Percentiles rank a stretch among this genome's conserved stretches.
These are phyloP conservation scores for Podarcis muralis DNA, from an alignment of 2,113 vertebrate genomes.

Conservation along the genomic window DNA sequence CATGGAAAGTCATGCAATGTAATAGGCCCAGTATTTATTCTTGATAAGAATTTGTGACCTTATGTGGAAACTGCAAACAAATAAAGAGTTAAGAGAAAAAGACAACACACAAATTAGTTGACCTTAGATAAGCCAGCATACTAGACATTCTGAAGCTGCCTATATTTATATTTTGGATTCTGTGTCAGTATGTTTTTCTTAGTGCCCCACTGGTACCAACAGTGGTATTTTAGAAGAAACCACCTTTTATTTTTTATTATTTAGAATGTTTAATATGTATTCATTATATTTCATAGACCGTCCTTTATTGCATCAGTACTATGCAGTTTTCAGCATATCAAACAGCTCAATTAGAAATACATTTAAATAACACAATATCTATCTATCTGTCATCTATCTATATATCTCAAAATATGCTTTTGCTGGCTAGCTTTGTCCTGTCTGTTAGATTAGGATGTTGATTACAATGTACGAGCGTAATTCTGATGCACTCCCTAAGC, in stretches of 20 bases:
- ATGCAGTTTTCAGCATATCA: too few relatives aligned
- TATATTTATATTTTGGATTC: background rate
- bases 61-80: constrained; percentile 11
- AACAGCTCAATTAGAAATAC: too few relatives aligned
- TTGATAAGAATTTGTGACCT: constrained; percentile 16
- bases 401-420: background rate
- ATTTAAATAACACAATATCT: too few relatives aligned
- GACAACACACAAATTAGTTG: background rate
- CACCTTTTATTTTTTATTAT: background rate
- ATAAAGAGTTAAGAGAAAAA: background rate
- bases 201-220: background rate
- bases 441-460: background rate
- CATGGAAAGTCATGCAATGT: background rate
- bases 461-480: background rate
- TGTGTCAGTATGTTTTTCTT: background rate
- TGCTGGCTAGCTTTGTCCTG: background rate
- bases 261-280: too few relatives aligned
- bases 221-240: background rate
- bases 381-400: too few relatives aligned
- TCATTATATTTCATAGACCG: too few relatives aligned
- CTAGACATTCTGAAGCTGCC: background rate
- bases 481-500: background rate
- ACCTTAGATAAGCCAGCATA: constrained; percentile 2
- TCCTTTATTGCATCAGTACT: too few relatives aligned
- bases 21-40: background rate